Evolutionary conservation across 1,140 invertebrate genomes (phyloP), one percentile per base, ranked within the genome.

Genomic region (Heliconius melpomene): DNA sequence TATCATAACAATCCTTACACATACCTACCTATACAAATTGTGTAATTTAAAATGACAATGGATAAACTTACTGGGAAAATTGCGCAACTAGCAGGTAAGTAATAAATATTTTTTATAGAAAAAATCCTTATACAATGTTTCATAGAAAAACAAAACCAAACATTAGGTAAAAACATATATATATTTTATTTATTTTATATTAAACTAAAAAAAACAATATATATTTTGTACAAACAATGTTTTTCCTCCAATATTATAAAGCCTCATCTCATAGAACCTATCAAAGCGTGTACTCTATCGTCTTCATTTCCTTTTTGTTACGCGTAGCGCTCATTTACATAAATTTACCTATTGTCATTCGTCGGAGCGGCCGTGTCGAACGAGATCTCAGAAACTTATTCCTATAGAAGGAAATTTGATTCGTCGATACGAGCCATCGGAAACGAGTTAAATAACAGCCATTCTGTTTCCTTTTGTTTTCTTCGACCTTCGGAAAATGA

Each of bases 311-410:
- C 90, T 91, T 92, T 91, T 93, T 91, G 89, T 91, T 90, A 86
- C 90, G 88, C 88, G 89, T 84, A 86, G 81, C 77, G 84, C 86
- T 92, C 90, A 93, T 93, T 93, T 93, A 92, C 90, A 93, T 93
- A 92, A 92, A 92, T 91, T 92, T 92, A 93, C 90, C 90, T 92
- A 91, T 93, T 92, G 92, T 93, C 90, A 91, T 92, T 91, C 91
- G n/a, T 83, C 77, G 83, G 85, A 86, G 86, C 84, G 88, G 75
- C 79, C 85, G 83, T 84, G 85, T 86, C 82, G 86, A 90, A 86
- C 80, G 85, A 90, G 85, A 88, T 88, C 86, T 85, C 78, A 84
- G 85, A 84, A 89, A 92, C 87, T 91, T 90, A 88, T 89, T 85
- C 85, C 83, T 84, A 91, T 89, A 90, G 88, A 90, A 81, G 90